Evolutionary conservation across 2,113 vertebrate species (phyloP).

Genomic region (Pycnonotus jocosus): DNA sequence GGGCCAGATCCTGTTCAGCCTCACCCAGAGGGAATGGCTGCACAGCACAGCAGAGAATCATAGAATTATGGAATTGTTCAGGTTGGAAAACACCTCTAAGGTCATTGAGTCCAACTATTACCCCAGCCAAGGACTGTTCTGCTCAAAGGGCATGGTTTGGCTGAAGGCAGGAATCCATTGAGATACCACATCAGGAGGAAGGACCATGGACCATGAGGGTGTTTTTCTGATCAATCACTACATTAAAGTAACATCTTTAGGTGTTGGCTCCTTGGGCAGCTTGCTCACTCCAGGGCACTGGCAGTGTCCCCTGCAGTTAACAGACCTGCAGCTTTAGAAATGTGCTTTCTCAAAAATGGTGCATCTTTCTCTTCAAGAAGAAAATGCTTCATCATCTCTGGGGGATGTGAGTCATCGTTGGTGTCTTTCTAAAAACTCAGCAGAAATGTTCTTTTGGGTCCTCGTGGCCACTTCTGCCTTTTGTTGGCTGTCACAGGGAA

Average conservation of each 20-base stretch:
- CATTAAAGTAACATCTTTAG: not conserved
- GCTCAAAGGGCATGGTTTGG: not conserved
- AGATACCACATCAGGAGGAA: not conserved
- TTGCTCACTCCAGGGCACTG: not conserved
- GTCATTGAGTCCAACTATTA: accelerated
- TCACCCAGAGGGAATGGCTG: not conserved
- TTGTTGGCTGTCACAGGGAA: accelerated
- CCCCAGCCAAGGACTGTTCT: not conserved
- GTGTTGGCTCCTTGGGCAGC: not conserved
- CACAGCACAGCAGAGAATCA: not conserved
- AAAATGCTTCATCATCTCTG: not conserved
- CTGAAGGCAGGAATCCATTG: not conserved
- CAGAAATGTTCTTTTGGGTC: not conserved
- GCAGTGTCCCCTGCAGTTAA: not conserved
- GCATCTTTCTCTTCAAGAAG: not conserved
- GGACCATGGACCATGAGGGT: not conserved
- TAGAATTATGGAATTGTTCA: not conserved
- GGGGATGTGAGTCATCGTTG: accelerated
- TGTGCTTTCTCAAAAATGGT: not conserved
- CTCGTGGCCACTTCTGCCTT: not conserved
- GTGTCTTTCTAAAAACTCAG: not conserved
- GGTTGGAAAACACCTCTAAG: not conserved
- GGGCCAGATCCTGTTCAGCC: not conserved
- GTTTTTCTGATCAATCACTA: not conserved
- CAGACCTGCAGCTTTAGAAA: not conserved